Conservation (phyloP, 2,888 invertebrate genomes). For the Homarus gammarus region DNA sequence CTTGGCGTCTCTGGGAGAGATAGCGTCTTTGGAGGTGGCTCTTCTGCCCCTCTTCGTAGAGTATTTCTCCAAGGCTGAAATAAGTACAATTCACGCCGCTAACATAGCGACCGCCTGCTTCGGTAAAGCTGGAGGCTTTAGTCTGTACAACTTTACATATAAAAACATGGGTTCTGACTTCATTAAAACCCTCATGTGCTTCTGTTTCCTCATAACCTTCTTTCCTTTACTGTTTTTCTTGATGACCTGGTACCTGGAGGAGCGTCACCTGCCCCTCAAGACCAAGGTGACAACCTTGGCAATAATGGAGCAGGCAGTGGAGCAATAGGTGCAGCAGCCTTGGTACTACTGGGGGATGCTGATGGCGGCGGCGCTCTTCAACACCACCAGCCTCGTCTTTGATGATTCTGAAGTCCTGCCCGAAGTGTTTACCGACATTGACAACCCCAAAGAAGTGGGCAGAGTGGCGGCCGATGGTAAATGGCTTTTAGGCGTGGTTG, state of each 20-base stretch:
- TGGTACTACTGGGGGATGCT: conserved; percentile 33
- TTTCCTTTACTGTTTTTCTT: conserved; percentile 6
- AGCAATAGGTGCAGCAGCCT: neutral
- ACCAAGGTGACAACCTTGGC: neutral
- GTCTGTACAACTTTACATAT: neutral
- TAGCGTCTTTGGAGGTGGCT: conserved; percentile 25
- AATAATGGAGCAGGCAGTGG: neutral
- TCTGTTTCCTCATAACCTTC: neutral
- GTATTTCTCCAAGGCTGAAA: neutral
- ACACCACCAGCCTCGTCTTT: conserved; percentile 3
- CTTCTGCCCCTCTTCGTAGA: conserved; percentile 9
- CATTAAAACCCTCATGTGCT: neutral
- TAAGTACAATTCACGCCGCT: conserved; percentile 6
- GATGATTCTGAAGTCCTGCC: conserved; percentile 26
- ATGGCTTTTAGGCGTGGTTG: neutral
- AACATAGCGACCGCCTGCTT: conserved; percentile 1
- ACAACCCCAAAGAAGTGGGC: conserved; percentile 11
- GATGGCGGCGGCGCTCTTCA: conserved; percentile 22
- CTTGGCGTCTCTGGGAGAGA: neutral
- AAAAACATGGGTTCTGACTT: neutral
- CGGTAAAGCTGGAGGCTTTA: neutral
- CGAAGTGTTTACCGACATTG: conserved; percentile 16
- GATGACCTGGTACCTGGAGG: neutral
- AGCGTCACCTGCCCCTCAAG: neutral
- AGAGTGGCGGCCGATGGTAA: conserved; percentile 11